Conservation (phyloP, 2,797 vertebrate genomes). For the Eospalax fontanierii region DNA sequence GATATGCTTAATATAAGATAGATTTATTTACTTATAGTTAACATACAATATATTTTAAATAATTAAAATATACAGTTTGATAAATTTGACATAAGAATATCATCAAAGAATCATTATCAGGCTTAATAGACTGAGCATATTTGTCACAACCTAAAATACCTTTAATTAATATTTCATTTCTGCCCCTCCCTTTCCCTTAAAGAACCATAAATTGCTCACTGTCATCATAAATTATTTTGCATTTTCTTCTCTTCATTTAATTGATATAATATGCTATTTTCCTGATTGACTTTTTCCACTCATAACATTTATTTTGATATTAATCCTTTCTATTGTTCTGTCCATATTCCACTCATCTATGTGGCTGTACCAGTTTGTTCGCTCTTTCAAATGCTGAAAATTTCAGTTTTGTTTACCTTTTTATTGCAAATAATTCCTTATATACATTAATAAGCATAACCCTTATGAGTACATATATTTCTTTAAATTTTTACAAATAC, state of each 20-base stretch:
- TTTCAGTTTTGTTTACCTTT: background rate
- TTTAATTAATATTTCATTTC: background rate
- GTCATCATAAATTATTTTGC: background rate
- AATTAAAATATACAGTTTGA: background rate
- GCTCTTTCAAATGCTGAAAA: background rate
- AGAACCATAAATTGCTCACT: background rate
- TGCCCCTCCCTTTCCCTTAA: background rate
- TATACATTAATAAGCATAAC: background rate
- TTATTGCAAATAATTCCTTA: background rate
- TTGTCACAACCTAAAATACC: background rate
- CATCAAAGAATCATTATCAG: background rate
- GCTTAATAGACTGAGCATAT: background rate
- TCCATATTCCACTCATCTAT: background rate
- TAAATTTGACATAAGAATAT: background rate
- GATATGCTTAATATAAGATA: background rate
- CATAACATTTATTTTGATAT: background rate
- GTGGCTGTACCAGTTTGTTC: background rate
- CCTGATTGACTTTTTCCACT: background rate
- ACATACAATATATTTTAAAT: background rate
- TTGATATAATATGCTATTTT: background rate
- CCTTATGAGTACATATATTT: background rate
- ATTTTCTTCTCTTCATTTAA: slow-evolving; percentile 10
- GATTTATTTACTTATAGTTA: background rate
- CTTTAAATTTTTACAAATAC: background rate
- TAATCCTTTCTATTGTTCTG: background rate